Base-by-base conservation (phyloP, 2,888 invertebrate genomes). In the Polymixis lichenea region DNA sequence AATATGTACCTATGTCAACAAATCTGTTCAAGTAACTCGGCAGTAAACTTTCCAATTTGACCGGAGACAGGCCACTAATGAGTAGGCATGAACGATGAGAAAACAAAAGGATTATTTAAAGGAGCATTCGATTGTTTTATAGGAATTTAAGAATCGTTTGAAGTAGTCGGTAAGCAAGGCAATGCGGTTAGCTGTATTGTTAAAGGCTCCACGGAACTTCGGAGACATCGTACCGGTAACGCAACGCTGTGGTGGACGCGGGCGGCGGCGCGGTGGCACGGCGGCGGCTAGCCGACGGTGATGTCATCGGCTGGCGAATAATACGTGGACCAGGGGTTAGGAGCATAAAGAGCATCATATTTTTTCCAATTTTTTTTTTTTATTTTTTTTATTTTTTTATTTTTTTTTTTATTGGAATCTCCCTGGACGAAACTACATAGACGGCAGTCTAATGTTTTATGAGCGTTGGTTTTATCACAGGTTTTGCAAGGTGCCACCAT, bases 231-330 rank as follows among this genome's bases (percentile, higher is more conserved):
- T 51, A 38, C 28, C 55, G 80, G 62, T 58, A 80, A 80, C 43
- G 62, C 80, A 62, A 75, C 43, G 76, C 51, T 76, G 51, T 51
- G 60, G 58, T 51, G 49, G 51, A 51, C 25, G 65, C 64, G 32
- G 32, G 28, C 22, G 79, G 67, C 75, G 78, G 51, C 38, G 56
- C 55, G 64, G 68, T 28, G 65, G 43, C 46, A 71, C 70, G 32
- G 56, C 65, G 66, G 56, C 79, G 79, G 53, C 66, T 73, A 67
- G 61, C 73, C 89, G 82, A 88, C 91, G 91, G 91, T 95, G 95
- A 95, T 95, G 93, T 94, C 94, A 95, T 92, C 94, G 91, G 91
- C 88, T 84, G 77, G 85, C 89, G 89, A 88, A 86, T 86, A 88
- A 88, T 90, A 90, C 94, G 93, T 93, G 91, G 91, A 87, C 67